Evolutionary conservation across 2,113 vertebrate genomes (phyloP).

Genomic region (Ibidorhyncha struthersii): DNA sequence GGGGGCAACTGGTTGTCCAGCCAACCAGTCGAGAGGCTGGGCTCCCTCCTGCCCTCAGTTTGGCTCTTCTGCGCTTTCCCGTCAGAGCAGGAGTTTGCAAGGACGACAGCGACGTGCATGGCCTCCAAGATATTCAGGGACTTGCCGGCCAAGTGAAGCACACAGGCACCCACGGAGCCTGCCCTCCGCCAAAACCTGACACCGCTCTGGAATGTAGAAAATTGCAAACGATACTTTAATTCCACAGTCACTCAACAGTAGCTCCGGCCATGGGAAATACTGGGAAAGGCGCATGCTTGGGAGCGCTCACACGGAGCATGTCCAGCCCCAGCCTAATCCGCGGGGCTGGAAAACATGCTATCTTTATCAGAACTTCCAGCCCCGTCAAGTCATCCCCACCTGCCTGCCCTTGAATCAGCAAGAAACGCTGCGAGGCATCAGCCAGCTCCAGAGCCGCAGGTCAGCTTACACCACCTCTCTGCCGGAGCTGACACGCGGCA

Average conservation of each 20-base stretch:
- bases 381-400: neutral
- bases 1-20: neutral
- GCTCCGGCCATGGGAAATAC: constrained; percentile 22
- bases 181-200: neutral
- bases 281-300: neutral
- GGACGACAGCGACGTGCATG: accelerated
- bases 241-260: constrained; percentile 40
- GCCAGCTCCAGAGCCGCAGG: accelerated
- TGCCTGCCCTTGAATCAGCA: neutral
- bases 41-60: neutral
- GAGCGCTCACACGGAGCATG: neutral
- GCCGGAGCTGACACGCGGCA: neutral
- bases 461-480: neutral
- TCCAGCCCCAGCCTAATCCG: neutral
- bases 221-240: constrained; percentile 49
- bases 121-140: neutral
- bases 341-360: neutral
- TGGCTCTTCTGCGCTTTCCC: neutral
- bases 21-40: neutral
- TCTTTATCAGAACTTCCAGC: neutral
- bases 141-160: neutral
- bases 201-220: constrained; percentile 35
- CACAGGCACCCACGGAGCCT: neutral
- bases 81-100: neutral
- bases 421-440: accelerated